Base-by-base conservation (phyloP, 2,888 invertebrate genomes). In the Caenorhabditis japonica region DNA sequence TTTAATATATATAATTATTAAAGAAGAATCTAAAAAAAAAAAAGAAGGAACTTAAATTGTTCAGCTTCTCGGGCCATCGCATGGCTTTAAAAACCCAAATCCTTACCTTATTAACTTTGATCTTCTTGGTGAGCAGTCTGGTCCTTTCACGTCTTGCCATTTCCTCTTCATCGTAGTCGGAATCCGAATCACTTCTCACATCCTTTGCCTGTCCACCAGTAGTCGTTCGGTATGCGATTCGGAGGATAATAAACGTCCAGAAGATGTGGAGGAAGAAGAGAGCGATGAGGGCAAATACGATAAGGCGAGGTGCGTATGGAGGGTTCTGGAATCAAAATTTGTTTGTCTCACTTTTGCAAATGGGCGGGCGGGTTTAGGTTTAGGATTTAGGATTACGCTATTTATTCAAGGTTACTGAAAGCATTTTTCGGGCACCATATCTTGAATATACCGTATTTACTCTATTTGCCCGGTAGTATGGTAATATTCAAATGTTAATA, bases 221-320 rank as follows among this genome's bases (percentile, higher is more conserved):
- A 0, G 74, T 47, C 1, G 75, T 76, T 38, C 71, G 59, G 21
- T 60, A 30, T 39, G 70, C 76, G 34, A 80, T 76, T 15, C 71
- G 77, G 34, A 79, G 56, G 47, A 85, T 85, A 55, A 85, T 73
- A 44, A 82, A 73, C 1, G 85, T 85, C 85, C 85, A 85, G 79
- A 85, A 85, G 51, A 85, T 55, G 69, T 85, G 85, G 4, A 85
- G 77, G 21, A 79, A 60, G 36, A 84, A 68, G 4, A 85, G 75
- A n/a, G 71, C 51, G 25, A 77, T 68, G 21, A 85, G 66, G 25
- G 85, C 75, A 15, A 83, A 49, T 30, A 85, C 75, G 36, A 84
- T 82, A 10, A 84, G 46, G 2, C 85, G 78, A 7, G 85, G 85
- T 15, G 77, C 83, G 55, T 82, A 82, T n/a, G 85, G 85, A 12